phyloP scores from a whole-genome alignment of 2,888 invertebrate species.

The Lasioglossum vierecki region DNA sequence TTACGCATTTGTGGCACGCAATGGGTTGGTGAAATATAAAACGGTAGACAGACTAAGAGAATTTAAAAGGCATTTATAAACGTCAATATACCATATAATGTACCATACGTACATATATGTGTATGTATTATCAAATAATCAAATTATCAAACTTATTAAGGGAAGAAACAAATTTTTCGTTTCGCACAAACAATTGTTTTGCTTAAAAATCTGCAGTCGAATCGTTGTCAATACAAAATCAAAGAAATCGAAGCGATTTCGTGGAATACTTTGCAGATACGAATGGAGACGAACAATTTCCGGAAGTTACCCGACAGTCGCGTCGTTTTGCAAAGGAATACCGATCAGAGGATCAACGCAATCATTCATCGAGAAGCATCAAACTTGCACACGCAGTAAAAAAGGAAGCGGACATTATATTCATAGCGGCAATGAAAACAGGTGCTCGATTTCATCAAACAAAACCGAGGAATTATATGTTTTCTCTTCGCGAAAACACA shows the following conservation, averaged over 20 bases:
- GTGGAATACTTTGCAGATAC: conserved; percentile 61
- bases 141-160: background rate
- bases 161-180: background rate
- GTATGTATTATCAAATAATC: background rate
- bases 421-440: conserved; percentile 62
- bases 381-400: conserved; percentile 56
- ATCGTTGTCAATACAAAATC: background rate
- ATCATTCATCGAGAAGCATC: conserved; percentile 60
- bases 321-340: conserved; percentile 76
- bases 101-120: too few relatives aligned
- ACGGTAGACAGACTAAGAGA: background rate
- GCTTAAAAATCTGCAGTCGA: background rate
- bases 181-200: background rate
- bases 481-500: conserved; percentile 68
- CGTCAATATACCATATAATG: too few relatives aligned
- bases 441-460: conserved; percentile 50
- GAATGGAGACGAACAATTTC: conserved; percentile 74
- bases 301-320: conserved; percentile 65
- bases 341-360: conserved; percentile 69
- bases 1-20: background rate
- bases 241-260: background rate
- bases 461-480: conserved; percentile 70
- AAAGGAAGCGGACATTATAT: conserved; percentile 56
- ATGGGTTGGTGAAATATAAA: background rate
- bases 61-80: background rate